Percentiles rank a stretch among this genome's conserved stretches.
Conservation (phyloP, 2,888 invertebrate species). For the Lydus trimaculatus region DNA sequence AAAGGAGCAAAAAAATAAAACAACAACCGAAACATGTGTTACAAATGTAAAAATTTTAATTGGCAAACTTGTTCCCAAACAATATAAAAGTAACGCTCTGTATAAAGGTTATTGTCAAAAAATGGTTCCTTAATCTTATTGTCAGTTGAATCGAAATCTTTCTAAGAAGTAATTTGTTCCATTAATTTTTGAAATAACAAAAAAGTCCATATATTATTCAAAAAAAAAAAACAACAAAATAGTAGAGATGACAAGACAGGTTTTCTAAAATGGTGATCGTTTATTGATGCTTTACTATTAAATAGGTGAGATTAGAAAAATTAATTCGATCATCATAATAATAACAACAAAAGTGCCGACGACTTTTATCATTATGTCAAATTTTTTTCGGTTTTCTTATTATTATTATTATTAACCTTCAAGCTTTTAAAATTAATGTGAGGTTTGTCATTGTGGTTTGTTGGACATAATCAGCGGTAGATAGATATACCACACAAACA, state of each 20-base stretch:
- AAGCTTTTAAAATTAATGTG: neutral
- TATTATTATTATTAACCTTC: no score
- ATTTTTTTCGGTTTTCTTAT: neutral
- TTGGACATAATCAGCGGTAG: no score
- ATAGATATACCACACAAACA: no score
- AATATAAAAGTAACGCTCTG: no score
- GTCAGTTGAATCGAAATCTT: neutral
- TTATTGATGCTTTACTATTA: neutral
- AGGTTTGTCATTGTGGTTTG: neutral
- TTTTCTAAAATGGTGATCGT: neutral
- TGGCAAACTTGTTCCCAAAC: neutral
- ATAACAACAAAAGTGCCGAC: neutral
- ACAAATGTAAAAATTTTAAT: neutral
- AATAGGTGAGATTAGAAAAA: neutral
- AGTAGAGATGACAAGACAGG: neutral
- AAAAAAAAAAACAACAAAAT: neutral
- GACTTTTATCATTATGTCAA: neutral
- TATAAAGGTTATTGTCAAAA: no score
- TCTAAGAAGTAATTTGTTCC: neutral
- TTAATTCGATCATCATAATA: neutral
- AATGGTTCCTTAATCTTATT: neutral
- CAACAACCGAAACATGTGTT: neutral
- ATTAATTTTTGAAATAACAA: neutral
- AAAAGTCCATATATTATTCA: neutral
- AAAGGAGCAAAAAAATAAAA: no score